Base-by-base conservation (phyloP, 2,888 invertebrate species). In the Chironomus riparius region DNA sequence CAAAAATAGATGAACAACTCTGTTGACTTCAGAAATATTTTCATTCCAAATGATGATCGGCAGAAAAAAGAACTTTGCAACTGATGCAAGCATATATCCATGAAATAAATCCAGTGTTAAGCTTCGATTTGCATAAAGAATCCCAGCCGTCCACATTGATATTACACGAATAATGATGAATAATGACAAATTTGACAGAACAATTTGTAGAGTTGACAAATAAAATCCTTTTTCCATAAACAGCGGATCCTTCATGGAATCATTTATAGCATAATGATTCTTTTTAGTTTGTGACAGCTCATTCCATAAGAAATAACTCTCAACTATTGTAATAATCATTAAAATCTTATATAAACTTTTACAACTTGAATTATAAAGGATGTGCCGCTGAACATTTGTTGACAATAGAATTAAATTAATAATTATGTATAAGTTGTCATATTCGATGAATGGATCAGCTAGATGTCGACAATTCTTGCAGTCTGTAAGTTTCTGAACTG, bases 371-470 rank as follows among this genome's bases (percentile, higher is more conserved):
- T 97, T 97, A 79, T 90, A 91, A 12, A 97, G 85, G 47, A 95
- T 86, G 85, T 97, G 97, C 47, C 95, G 86, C 81, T 94, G 95
- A 0, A 95, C 95, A 80, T 90, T 88, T 77, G 88, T 89, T 65
- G 92, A 92, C 79, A 96, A 87, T 12, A 97, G 84, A 38, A 96
- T 87, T 28, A 94, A 85, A 83, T 97, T 96, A 77, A 97, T 91
- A 80, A 94, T 87, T 0, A 95, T 90, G 78, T 96, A 73, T 13
- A 73, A 47, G 15, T 28, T 88, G 81, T 97, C 97, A 83, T 92
- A 95, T 84, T 97, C 96, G 77, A 96, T 90, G 81, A 96, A 97
- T 82, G 94, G 94, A 82, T 97, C 97, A 0, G 93, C 93, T 13
- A 91, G 83, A 68, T 88, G 85, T 70, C 89, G 88, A 81, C 97